Percentiles rank a stretch among this genome's conserved stretches.
Evolutionary conservation across 2,113 vertebrate species (phyloP).

Genomic region (Dascyllus trimaculatus): DNA sequence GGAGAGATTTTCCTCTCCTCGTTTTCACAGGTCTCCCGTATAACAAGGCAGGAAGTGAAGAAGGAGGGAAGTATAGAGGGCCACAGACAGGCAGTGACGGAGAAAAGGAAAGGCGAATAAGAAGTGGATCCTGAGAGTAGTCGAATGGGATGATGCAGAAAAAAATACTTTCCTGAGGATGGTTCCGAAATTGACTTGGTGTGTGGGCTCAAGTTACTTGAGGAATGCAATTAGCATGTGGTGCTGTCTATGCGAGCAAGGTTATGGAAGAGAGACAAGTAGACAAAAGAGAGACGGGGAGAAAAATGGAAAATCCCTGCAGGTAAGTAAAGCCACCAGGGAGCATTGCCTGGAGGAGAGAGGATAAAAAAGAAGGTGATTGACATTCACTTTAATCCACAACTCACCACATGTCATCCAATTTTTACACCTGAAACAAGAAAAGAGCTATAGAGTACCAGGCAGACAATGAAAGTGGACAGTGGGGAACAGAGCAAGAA

Average conservation of each 20-base stretch:
- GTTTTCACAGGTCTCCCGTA: constrained; percentile 57
- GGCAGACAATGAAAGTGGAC: constrained; percentile 52
- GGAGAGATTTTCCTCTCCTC: constrained; percentile 59
- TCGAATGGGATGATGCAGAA: constrained; percentile 18
- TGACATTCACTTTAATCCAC: constrained; percentile 80
- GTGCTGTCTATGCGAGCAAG: constrained; percentile 46
- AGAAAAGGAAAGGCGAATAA: constrained; percentile 49
- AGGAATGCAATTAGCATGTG: constrained; percentile 63
- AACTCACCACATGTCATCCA: constrained; percentile 72
- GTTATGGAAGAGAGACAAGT: constrained; percentile 40
- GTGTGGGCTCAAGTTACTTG: constrained; percentile 38
- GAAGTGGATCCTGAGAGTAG: constrained; percentile 33
- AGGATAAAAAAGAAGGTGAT: constrained; percentile 75
- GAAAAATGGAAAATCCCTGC: constrained; percentile 63
- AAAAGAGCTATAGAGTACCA: constrained; percentile 41
- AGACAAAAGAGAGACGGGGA: constrained; percentile 33
- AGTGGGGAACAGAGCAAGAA: constrained; percentile 31
- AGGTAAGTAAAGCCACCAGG: constrained; percentile 66
- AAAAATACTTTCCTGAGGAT: background rate
- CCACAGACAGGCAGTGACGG: constrained; percentile 15
- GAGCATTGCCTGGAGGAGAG: constrained; percentile 62
- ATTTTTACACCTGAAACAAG: constrained; percentile 69
- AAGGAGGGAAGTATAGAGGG: constrained; percentile 14
- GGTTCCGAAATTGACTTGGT: constrained; percentile 40
- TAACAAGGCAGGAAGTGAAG: constrained; percentile 57